Evolutionary conservation across 2,113 vertebrate genomes (phyloP).

Genomic region (Halichoerus grypus): DNA sequence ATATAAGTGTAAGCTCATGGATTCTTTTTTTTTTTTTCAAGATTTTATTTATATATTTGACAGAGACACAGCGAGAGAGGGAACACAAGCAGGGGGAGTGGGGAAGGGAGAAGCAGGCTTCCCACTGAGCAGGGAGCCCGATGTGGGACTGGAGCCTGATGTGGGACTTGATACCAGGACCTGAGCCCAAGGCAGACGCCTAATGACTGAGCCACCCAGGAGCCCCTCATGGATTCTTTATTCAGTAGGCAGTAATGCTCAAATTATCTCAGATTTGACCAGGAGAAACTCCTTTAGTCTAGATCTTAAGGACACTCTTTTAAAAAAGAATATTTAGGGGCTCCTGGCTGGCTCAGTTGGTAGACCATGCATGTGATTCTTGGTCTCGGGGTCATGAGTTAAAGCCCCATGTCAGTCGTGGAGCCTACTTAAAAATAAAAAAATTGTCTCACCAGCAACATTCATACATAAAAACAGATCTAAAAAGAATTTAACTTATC

Average conservation of each 20-base stretch:
- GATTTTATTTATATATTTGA: no score
- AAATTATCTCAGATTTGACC: background rate
- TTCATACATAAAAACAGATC: conserved; percentile 22
- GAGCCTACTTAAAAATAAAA: background rate
- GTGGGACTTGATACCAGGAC: no score
- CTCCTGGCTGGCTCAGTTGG: background rate
- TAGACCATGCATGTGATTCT: background rate
- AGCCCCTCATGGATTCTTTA: background rate
- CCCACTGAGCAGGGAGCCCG: no score
- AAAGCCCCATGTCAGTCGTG: background rate
- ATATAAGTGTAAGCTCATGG: background rate
- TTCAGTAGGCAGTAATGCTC: background rate
- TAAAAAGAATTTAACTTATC: background rate
- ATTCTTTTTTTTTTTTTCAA: background rate
- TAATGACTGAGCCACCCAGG: no score
- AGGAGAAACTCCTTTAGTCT: background rate
- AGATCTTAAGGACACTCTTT: background rate
- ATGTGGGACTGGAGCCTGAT: no score
- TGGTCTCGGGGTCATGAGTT: background rate
- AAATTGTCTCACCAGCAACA: background rate
- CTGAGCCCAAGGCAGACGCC: no score
- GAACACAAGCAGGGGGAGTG: no score
- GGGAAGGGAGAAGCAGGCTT: no score
- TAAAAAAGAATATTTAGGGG: background rate
- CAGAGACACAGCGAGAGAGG: no score